phyloP scores from a whole-genome alignment of 2,797 vertebrate species.

The Phataginus tricuspis region DNA sequence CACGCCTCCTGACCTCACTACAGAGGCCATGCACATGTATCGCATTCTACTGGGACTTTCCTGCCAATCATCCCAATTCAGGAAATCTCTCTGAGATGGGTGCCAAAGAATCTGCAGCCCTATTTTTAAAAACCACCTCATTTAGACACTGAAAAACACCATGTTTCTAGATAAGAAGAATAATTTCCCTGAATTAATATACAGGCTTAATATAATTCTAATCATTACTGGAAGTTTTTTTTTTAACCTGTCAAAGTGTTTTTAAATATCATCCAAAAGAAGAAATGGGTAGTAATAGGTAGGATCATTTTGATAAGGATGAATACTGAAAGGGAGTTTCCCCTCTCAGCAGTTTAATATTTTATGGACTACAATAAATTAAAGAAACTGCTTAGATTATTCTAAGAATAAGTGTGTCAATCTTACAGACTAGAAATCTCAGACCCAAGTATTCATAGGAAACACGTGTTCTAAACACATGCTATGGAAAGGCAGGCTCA shows the following conservation, averaged over 20 bases:
- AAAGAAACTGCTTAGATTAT: not conserved
- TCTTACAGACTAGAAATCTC: not conserved
- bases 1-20: not conserved
- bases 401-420: not conserved
- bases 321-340: not conserved
- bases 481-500: not conserved
- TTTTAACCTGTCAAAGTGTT: not conserved
- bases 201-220: not conserved
- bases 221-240: not conserved
- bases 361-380: not conserved
- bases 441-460: not conserved
- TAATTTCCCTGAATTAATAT: not conserved
- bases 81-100: not conserved
- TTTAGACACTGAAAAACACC: not conserved
- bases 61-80: not conserved
- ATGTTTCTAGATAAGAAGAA: conserved; percentile 12
- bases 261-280: not conserved
- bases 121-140: not conserved
- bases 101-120: not conserved
- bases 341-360: not conserved
- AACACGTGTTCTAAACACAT: not conserved
- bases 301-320: not conserved
- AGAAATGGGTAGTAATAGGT: not conserved
- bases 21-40: not conserved
- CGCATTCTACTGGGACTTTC: fast-evolving